These are phyloP conservation scores for Desmodus rotundus DNA, from an alignment of 2,113 vertebrate genomes.

Conservation along the genomic window DNA sequence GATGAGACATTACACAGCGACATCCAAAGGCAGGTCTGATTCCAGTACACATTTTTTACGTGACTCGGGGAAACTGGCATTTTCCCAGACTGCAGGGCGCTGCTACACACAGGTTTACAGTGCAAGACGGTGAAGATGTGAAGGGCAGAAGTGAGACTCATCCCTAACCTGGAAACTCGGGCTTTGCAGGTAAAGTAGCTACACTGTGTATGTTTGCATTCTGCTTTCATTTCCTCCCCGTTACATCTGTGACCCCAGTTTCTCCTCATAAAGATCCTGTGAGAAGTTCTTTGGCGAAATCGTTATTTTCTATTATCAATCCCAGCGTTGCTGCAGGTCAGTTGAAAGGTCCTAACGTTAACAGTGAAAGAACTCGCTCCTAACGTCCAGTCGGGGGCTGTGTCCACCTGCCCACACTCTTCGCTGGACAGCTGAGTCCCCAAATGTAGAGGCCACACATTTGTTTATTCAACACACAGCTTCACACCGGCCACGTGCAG, in stretches of 20 bases:
- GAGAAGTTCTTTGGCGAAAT: neutral
- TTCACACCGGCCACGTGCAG: no score
- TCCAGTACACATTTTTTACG: neutral
- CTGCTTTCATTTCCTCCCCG: neutral
- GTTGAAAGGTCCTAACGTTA: neutral
- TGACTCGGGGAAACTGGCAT: neutral
- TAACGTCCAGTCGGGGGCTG: neutral
- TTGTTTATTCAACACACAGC: neutral
- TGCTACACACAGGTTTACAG: neutral
- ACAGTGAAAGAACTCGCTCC: neutral
- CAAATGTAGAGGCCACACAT: neutral
- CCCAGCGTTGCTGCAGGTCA: neutral
- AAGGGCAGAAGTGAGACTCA: neutral
- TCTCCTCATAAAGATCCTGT: neutral
- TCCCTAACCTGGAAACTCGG: neutral
- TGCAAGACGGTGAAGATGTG: neutral
- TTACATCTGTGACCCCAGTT: neutral
- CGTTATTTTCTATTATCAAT: neutral
- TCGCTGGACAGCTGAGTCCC: neutral
- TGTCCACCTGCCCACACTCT: neutral
- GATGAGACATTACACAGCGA: neutral
- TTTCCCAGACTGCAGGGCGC: neutral
- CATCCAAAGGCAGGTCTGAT: neutral
- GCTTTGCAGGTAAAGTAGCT: neutral
- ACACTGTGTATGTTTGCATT: no score